Evolutionary conservation across 2,888 invertebrate species (phyloP), one percentile per base, ranked within the genome.

Genomic region (Bugulina stolonifera): DNA sequence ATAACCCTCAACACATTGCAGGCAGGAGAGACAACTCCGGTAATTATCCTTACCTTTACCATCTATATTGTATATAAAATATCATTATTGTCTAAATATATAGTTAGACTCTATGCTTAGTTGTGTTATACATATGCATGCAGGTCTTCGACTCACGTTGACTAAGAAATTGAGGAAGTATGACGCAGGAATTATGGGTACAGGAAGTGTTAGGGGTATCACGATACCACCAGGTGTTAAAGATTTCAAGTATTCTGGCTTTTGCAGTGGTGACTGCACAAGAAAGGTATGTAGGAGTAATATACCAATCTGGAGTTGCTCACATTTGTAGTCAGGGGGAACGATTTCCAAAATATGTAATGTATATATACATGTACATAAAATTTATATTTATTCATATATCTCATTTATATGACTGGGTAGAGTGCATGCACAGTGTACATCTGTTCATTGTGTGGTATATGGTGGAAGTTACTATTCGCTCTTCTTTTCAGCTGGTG

Each of bases 191-290:
- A 54, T 73, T 34, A 22, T 73, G 23, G 32, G 29, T 52, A 71
- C 27, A 29, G 73, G 71, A 10, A 57, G 29, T n/a, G 64, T 73
- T 10, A 10, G 1, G 2, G 70, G 70, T 23, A 54, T 70, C 10
- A 23, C 54, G 3, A 23, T 70, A 2, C 70, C 70, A 54, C 70
- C 70, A 5, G 23, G 88, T 72, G 92, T 92, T 81, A 87, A 87
- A 58, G 87, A 89, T 71, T 70, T 70, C 43, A 29, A 14, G 2
- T 43, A 25, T 32, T 70, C 70, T 54, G 35, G 35, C 10, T 70
- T 70, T 52, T 70, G 70, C 43, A 22, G 43, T 5, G 88, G 90
- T 0, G 90, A 90, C 35, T 94, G 93, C 78, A 91, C 92, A 5
- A 88, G 89, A 77, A 89, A 89, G 85, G 93, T 93, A 83, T 86